These are phyloP conservation scores for Oreochromis mossambicus DNA, from an alignment of 2,797 vertebrate genomes.

Conservation along the genomic window DNA sequence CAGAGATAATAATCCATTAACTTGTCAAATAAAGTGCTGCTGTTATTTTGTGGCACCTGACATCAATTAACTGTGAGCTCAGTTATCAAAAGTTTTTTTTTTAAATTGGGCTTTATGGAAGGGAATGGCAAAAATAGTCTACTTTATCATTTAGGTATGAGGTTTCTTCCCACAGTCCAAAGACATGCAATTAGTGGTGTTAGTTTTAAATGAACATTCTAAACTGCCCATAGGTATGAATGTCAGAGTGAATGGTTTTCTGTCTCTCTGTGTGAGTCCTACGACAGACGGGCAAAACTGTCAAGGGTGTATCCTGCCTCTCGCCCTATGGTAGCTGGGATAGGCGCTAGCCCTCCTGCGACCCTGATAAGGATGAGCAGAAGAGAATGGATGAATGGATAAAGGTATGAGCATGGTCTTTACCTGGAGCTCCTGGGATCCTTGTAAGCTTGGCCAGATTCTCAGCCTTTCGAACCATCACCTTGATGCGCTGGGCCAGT, in stretches of 20 bases:
- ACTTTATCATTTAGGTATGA: not conserved
- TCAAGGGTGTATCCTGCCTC: fast-evolving
- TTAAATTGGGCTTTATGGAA: fast-evolving
- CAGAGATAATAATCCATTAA: not conserved
- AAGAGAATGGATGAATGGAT: not conserved
- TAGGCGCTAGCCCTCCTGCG: not conserved
- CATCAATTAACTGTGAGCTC: not conserved
- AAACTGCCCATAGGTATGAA: not conserved
- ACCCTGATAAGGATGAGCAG: too few relatives aligned
- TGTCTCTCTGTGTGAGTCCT: not conserved
- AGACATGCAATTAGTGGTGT: not conserved
- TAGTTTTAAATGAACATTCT: not conserved
- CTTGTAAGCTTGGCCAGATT: conserved; percentile 75
- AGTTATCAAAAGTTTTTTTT: fast-evolving
- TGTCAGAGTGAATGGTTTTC: not conserved
- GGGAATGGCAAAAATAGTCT: not conserved
- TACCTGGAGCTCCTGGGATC: conserved; percentile 81
- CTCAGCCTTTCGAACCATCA: conserved; percentile 83
- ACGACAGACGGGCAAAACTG: fast-evolving
- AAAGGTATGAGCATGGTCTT: not conserved
- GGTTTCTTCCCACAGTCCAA: not conserved
- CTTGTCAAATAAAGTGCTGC: not conserved
- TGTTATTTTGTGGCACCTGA: not conserved
- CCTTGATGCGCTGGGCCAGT: conserved; percentile 79
- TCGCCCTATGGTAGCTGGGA: not conserved